Base-by-base conservation (phyloP, 2,113 vertebrate species). In the Coryphaenoides rupestris region DNA sequence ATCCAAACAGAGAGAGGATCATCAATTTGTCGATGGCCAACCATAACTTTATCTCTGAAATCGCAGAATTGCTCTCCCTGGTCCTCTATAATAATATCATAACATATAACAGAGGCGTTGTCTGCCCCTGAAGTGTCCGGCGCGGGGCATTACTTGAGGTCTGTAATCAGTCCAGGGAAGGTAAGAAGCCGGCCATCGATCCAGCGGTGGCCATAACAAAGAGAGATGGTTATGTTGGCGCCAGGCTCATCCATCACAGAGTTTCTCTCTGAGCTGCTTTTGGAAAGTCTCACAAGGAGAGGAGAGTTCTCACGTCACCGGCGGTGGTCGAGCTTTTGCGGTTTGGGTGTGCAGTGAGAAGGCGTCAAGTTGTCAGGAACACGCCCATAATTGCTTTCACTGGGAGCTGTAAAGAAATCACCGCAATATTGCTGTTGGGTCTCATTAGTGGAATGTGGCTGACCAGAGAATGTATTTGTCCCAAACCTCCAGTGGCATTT, bases 371-470 rank as follows among this genome's bases (percentile, higher is more conserved):
- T 82, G 78, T 76, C 79, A 70, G 23, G 49, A 60, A 55, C 12
- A 24, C 46, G 72, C 22, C 60, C 52, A 55, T 67, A 77, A 65
- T 74, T 73, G 72, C 62, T 70, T 72, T 69, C 70, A 72, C 59
- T 68, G 61, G 57, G 69, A 22, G 53, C 68, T 60, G n/a, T 81
- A 60, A 73, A 63, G 46, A 66, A 70, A 74, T 82, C 64, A 75
- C 55, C 19, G 21, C 47, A 70, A 66, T 66, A 66, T 26, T 12
- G 33, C 23, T 69, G 55, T 49, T 52, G 28, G n/a, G 58, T 54
- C 26, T 61, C 69, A 62, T 76, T 73, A 69, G 53, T 46, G 12
- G 26, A 47, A 61, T 65, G 63, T 17, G 6, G 26, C 47, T n/a
- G 63, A 66, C 55, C 58, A 64, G 26, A 60, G 15, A 45, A 65